Percentiles rank a stretch among this genome's conserved stretches.
phyloP scores from a whole-genome alignment of 2,113 vertebrate genomes.

The Haemorhous mexicanus region DNA sequence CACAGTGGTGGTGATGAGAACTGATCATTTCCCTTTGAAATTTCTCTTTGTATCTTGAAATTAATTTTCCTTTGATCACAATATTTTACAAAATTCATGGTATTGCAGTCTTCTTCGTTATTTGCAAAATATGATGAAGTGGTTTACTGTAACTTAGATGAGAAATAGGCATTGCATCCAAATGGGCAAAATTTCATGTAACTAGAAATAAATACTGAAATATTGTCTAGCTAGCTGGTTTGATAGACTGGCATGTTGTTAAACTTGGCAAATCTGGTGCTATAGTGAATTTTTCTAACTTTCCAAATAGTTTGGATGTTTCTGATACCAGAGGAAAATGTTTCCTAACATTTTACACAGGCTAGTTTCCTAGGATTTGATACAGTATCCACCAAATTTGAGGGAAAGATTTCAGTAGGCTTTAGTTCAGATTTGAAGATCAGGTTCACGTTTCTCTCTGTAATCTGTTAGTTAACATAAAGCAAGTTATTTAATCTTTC shows the following conservation, averaged over 20 bases:
- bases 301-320: neutral
- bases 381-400: neutral
- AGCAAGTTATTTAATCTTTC: neutral
- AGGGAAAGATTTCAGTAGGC: neutral
- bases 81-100: neutral
- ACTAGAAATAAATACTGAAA: neutral
- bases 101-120: neutral
- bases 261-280: neutral
- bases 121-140: neutral
- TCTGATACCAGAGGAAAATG: neutral
- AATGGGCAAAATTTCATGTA: neutral
- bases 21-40: neutral
- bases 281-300: neutral
- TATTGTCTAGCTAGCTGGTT: neutral
- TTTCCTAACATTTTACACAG: neutral
- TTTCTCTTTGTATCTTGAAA: neutral
- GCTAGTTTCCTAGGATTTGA: neutral
- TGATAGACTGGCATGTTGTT: neutral
- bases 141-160: neutral
- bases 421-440: neutral
- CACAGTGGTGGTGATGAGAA: neutral
- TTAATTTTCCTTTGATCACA: neutral
- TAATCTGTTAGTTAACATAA: neutral
- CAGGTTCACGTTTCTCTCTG: neutral
- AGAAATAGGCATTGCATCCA: neutral